A percentile compares a stretch with the other conserved stretches of the same genome.
phyloP scores from a whole-genome alignment of 2,797 vertebrate genomes.

The Anomalospiza imberbis region DNA sequence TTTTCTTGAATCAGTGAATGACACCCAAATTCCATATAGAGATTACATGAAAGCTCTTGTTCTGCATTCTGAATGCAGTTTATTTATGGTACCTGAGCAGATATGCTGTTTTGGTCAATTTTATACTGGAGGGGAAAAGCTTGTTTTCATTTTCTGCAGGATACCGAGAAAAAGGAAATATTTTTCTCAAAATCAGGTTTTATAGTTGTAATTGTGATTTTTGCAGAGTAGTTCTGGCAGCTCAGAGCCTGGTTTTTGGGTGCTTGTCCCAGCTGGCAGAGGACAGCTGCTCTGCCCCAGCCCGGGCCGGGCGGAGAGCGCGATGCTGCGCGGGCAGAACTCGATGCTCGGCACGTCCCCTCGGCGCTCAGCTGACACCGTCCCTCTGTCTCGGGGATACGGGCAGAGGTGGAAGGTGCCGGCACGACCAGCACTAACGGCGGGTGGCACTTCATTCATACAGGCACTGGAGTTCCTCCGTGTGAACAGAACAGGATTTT shows the following conservation, averaged over 20 bases:
- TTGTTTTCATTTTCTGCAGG: neutral
- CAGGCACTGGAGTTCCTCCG: neutral
- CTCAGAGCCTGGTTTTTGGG: neutral
- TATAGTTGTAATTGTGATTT: neutral
- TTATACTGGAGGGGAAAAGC: neutral
- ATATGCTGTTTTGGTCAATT: neutral
- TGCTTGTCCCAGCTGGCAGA: neutral
- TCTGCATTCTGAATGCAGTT: neutral
- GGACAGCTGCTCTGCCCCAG: rapidly evolving
- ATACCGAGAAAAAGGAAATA: neutral
- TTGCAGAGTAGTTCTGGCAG: neutral
- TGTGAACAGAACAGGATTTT: neutral
- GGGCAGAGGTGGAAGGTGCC: neutral
- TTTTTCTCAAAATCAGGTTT: neutral
- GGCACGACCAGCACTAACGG: neutral
- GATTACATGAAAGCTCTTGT: neutral
- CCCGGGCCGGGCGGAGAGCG: neutral
- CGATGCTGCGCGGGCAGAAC: neutral
- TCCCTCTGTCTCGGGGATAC: neutral
- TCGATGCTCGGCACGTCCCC: rapidly evolving
- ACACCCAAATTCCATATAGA: neutral
- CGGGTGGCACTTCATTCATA: neutral
- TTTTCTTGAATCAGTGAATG: neutral
- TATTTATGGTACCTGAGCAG: neutral
- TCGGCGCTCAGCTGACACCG: neutral